Percentiles rank a stretch among this genome's conserved stretches.
Conservation (phyloP, 2,888 invertebrate species). For the Drosophila subquinaria region DNA sequence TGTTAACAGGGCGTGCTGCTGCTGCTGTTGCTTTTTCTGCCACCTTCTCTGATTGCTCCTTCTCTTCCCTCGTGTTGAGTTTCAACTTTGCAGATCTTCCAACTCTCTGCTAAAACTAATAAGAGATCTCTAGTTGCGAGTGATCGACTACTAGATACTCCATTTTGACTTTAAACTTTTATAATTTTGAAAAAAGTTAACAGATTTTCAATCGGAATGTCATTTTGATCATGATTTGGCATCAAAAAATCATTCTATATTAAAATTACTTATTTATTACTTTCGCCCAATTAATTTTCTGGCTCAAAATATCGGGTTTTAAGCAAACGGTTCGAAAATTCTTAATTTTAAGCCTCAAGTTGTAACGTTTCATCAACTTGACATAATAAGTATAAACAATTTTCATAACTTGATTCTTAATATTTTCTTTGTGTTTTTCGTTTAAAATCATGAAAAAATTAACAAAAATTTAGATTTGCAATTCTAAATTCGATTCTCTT, state of each 20-base stretch:
- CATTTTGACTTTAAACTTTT: neutral
- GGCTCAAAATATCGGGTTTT: too few relatives aligned
- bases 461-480: too few relatives aligned
- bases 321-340: too few relatives aligned
- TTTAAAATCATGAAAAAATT: too few relatives aligned
- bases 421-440: too few relatives aligned
- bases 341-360: too few relatives aligned
- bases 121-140: neutral
- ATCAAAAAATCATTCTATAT: too few relatives aligned
- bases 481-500: neutral
- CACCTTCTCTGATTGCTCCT: constrained; percentile 10
- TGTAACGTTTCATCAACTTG: too few relatives aligned
- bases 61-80: constrained; percentile 22
- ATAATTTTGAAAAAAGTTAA: neutral
- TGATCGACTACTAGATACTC: neutral
- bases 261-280: neutral
- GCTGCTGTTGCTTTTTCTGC: constrained; percentile 30
- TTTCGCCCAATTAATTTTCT: too few relatives aligned
- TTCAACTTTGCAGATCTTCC: constrained; percentile 19
- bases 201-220: neutral
- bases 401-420: too few relatives aligned
- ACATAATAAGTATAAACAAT: too few relatives aligned
- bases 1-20: constrained; percentile 60
- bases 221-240: too few relatives aligned
- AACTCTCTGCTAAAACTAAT: constrained; percentile 24